Evolutionary conservation across 2,888 invertebrate genomes (phyloP).

Genomic region (Quadroppia sp.): DNA sequence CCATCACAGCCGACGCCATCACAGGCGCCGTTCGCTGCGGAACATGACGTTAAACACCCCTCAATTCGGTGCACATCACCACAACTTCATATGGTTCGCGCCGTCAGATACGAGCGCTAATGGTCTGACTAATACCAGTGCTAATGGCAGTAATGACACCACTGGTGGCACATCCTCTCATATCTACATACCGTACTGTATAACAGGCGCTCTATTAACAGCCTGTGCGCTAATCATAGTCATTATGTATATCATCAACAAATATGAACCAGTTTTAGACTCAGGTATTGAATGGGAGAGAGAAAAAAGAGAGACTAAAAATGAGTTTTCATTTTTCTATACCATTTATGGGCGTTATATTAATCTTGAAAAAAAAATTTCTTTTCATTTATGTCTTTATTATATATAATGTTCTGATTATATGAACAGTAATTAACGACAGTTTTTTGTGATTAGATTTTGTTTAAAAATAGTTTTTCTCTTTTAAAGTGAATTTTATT

Average conservation of each 20-base stretch:
- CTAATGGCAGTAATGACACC: not conserved
- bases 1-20: no score
- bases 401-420: not conserved
- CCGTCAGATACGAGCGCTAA: not conserved
- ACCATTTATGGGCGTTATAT: not conserved
- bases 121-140: not conserved
- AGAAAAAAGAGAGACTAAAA: not conserved
- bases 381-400: no score
- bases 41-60: not conserved
- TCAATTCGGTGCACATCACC: constrained; percentile 29
- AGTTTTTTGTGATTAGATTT: no score
- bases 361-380: not conserved
- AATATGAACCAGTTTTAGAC: constrained; percentile 13
- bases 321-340: not conserved
- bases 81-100: constrained; percentile 27
- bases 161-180: not conserved
- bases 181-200: constrained; percentile 32
- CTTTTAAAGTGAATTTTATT: not conserved
- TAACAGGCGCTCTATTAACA: constrained; percentile 10
- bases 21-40: not conserved
- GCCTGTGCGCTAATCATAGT: constrained; percentile 18
- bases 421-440: no score
- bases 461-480: no score
- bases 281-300: constrained; percentile 14
- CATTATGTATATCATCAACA: constrained; percentile 17